Conservation (phyloP, 2,113 vertebrate genomes). For the Microtus pennsylvanicus region DNA sequence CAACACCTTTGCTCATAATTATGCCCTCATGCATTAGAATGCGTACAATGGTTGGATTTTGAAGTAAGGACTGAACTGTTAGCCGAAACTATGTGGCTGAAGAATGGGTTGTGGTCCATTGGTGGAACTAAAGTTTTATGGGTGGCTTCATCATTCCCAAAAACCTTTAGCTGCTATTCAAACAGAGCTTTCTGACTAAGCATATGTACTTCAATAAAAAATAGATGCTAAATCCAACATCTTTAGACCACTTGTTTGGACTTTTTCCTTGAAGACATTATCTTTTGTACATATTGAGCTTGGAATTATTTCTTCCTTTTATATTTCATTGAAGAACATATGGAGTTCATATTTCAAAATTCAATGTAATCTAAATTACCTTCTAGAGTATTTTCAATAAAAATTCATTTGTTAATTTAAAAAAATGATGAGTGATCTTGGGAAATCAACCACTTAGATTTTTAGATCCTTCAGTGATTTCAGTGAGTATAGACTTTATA, state of each 20-base stretch:
- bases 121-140: neutral
- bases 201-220: neutral
- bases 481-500: neutral
- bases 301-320: neutral
- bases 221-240: neutral
- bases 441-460: neutral
- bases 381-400: neutral
- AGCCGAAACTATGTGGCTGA: rapidly evolving
- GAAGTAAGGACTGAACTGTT: rapidly evolving
- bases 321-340: neutral
- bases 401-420: neutral
- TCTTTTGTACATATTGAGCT: neutral
- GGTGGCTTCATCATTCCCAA: neutral
- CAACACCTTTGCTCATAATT: neutral
- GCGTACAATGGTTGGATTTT: neutral
- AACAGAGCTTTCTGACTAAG: neutral
- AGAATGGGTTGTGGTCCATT: neutral
- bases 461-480: neutral
- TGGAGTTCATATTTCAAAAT: neutral
- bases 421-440: neutral
- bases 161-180: neutral
- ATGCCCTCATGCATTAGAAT: rapidly evolving
- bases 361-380: neutral
- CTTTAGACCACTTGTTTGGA: neutral
- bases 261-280: neutral